Evolutionary conservation across 2,113 vertebrate genomes (phyloP).

Genomic region (Xiphophorus couchianus): DNA sequence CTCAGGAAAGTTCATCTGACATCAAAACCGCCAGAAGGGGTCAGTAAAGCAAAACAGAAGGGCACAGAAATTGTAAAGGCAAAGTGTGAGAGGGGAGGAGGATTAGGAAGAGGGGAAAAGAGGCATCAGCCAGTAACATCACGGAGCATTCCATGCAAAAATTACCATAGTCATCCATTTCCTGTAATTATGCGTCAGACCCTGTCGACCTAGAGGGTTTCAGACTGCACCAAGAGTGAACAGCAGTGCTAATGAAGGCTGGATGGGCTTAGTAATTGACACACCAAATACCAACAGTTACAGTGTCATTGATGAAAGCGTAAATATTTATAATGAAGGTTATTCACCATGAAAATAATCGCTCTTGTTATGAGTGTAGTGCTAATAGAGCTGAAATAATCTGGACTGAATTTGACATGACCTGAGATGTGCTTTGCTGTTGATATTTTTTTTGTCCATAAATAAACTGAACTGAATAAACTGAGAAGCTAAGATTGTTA

Average conservation of each 20-base stretch:
- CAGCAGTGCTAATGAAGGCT: constrained; percentile 55
- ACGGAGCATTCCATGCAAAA: constrained; percentile 84
- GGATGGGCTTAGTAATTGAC: constrained; percentile 8
- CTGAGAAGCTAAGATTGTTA: not conserved
- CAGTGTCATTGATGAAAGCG: not conserved
- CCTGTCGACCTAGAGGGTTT: constrained; percentile 76
- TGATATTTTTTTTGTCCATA: too few relatives aligned
- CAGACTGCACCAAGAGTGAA: constrained; percentile 80
- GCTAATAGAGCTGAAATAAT: not conserved
- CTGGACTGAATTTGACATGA: too few relatives aligned
- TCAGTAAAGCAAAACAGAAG: constrained; percentile 60
- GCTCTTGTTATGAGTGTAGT: not conserved
- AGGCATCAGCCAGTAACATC: constrained; percentile 71
- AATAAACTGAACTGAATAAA: not conserved
- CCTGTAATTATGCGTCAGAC: constrained; percentile 66
- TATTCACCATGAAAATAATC: not conserved
- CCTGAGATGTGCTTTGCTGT: too few relatives aligned
- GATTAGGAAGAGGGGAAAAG: constrained; percentile 4
- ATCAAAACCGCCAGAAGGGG: constrained; percentile 43
- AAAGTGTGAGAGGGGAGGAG: constrained; percentile 26
- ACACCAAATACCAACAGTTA: not conserved
- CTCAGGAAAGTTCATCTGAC: constrained; percentile 48
- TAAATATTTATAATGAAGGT: not conserved
- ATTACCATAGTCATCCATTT: constrained; percentile 81
- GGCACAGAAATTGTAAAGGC: constrained; percentile 57